Evolutionary conservation across 2,888 invertebrate species (phyloP), one percentile per base, ranked within the genome.

Genomic region (Ceriagrion tenellum): DNA sequence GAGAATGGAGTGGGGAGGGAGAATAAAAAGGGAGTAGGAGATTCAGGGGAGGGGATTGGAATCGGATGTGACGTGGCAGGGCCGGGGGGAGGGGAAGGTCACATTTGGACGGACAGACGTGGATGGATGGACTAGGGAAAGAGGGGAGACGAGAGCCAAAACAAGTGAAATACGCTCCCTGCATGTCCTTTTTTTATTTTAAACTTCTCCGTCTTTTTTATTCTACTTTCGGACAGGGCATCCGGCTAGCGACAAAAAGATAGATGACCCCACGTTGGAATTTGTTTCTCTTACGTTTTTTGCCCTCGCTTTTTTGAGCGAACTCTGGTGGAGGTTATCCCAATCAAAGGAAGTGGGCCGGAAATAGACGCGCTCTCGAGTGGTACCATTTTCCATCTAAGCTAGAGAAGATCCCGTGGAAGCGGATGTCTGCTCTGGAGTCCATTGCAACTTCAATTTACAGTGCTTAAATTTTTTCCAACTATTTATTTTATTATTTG

Each of bases 101-200:
- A 59, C 90, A 12, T 10, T 20, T 20, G 59, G 91, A 91, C 63
- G 18, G 63, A 55, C 59, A 59, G 35, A 63, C 23, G 30, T 91
- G 63, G 91, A 91, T 90, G 90, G 90, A 90, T 69, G 93, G 55
- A 74, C n/a, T 23, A 18, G 40, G 26, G 69, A 93, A 40, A 35
- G 69, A 35, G 55, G 35, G 26, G 20, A 16, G 20, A n/a, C 55
- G 55, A 89, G 56, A 74, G 74, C 40, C 93, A 93, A 69, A 93
- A 93, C 93, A 69, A 93, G 69, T 40, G 93, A 93, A 93, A 93
- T 93, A 93, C 69, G 93, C 35, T 93, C 47, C 74, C 81, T 18
- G 12, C 16, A 13, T 26, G 69, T 69, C 93, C 47, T 69, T 93
- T 93, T n/a, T 93, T 93, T 93, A n/a, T 89, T 55, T 89, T 16